These are phyloP conservation scores for Miniopterus natalensis DNA, from an alignment of 2,113 vertebrate species.

Conservation along the genomic window DNA sequence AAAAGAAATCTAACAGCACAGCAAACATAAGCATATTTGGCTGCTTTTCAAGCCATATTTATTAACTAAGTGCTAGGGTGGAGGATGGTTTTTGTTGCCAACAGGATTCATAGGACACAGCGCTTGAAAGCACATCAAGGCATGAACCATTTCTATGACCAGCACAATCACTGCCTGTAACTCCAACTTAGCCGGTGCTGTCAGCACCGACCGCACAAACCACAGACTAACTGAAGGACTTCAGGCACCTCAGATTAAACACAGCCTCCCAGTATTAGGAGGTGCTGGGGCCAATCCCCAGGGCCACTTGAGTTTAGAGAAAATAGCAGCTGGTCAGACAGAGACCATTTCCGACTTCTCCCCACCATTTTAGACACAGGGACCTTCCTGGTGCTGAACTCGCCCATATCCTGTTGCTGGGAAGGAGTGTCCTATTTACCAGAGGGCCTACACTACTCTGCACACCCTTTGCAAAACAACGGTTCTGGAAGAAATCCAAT, in stretches of 20 bases:
- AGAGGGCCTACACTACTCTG: not conserved
- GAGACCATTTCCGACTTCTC: conserved; percentile 56
- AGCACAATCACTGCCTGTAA: conserved; percentile 76
- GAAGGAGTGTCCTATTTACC: conserved; percentile 52
- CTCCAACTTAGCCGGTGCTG: conserved; percentile 68
- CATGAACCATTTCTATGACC: conserved; percentile 71
- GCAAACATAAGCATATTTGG: conserved; percentile 78
- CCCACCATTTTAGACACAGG: conserved; percentile 44
- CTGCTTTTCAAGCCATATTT: conserved; percentile 78
- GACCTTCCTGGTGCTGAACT: conserved; percentile 57
- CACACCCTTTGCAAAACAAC: conserved; percentile 69
- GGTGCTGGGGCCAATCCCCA: conserved; percentile 60
- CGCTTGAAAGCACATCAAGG: conserved; percentile 79
- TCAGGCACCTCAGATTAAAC: conserved; percentile 61
- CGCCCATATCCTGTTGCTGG: conserved; percentile 51
- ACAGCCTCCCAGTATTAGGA: conserved; percentile 58
- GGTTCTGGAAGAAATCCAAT: conserved; percentile 64
- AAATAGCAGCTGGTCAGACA: conserved; percentile 75
- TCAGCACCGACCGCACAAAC: conserved; percentile 67
- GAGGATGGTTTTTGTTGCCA: conserved; percentile 77
- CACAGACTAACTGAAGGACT: conserved; percentile 71
- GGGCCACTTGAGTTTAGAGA: conserved; percentile 63
- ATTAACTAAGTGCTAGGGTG: conserved; percentile 80
- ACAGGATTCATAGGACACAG: conserved; percentile 73
- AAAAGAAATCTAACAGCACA: conserved; percentile 72